Percentiles rank a stretch among this genome's conserved stretches.
Evolutionary conservation across 2,888 invertebrate species (phyloP).

Genomic region (Phoronis australis): DNA sequence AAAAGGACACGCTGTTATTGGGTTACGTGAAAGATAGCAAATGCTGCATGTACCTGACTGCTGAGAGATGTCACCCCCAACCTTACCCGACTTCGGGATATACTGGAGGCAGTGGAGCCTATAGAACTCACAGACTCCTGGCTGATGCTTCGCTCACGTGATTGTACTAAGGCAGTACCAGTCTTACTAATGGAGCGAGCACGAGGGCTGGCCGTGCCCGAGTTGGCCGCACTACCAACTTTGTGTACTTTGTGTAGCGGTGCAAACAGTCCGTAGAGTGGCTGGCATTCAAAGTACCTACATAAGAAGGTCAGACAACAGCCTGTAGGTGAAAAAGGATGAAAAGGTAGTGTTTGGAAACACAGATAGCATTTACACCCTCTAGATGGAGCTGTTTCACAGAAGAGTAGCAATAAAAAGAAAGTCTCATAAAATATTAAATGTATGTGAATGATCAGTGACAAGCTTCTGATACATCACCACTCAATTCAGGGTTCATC

Average conservation of each 20-base stretch:
- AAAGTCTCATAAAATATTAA: too few species aligned
- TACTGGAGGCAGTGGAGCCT: constrained; percentile 58
- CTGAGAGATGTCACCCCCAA: constrained; percentile 67
- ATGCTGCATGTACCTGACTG: constrained; percentile 44
- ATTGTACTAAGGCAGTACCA: constrained; percentile 25
- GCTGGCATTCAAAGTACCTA: constrained; percentile 87
- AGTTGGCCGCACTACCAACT: constrained; percentile 53
- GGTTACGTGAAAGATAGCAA: constrained; percentile 21
- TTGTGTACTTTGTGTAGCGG: constrained; percentile 81
- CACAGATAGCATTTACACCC: too few species aligned
- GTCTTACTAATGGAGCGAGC: constrained; percentile 23
- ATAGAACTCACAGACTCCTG: constrained; percentile 82
- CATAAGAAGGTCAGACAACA: constrained; percentile 2
- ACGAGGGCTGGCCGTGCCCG: constrained; percentile 23
- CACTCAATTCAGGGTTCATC: too few species aligned
- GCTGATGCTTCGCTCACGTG: constrained; percentile 57
- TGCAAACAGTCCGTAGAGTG: constrained; percentile 88
- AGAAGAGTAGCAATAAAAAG: too few species aligned
- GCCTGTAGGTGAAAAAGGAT: too few species aligned
- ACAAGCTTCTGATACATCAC: too few species aligned
- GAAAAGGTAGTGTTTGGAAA: too few species aligned
- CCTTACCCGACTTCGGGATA: constrained; percentile 64
- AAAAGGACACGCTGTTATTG: too few species aligned
- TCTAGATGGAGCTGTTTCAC: too few species aligned
- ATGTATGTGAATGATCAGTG: too few species aligned